A percentile compares a stretch with the other conserved stretches of the same genome.
Evolutionary conservation across 2,797 vertebrate species (phyloP).

Genomic region (Buphagus erythrorhynchus): DNA sequence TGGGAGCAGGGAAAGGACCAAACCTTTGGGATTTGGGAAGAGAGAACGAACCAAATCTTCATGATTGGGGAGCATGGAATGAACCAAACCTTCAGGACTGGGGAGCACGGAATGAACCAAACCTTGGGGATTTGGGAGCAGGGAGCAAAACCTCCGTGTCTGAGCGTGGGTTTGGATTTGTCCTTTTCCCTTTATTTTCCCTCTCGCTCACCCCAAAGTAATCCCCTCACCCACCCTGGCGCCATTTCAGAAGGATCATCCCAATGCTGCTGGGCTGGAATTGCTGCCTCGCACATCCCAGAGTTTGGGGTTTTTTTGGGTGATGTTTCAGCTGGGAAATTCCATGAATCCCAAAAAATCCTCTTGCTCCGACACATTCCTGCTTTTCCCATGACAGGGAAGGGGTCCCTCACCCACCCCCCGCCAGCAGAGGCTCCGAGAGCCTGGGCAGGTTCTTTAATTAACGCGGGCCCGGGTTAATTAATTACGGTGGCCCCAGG

Average conservation of each 20-base stretch:
- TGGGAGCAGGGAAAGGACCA: fast-evolving
- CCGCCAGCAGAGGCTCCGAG: not conserved
- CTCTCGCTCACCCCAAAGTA: not conserved
- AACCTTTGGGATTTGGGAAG: fast-evolving
- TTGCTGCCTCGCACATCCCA: fast-evolving
- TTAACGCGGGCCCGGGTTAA: not conserved
- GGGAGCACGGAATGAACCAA: fast-evolving
- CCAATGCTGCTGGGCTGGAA: not conserved
- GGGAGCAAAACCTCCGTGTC: fast-evolving
- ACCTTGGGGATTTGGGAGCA: not conserved
- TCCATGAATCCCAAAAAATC: not conserved
- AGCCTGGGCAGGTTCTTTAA: not conserved
- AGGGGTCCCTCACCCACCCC: too few species aligned
- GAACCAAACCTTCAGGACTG: fast-evolving
- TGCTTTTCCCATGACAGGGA: not conserved
- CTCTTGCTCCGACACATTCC: fast-evolving
- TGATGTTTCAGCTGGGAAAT: not conserved
- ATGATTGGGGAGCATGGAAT: fast-evolving
- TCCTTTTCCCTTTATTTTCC: not conserved
- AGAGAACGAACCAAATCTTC: fast-evolving
- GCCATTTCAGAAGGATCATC: not conserved
- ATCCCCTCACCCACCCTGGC: not conserved
- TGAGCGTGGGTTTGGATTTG: not conserved
- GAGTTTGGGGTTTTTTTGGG: not conserved
- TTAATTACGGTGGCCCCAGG: not conserved